Base-by-base conservation (phyloP, 2,888 invertebrate species). In the Bellardia bayeri region DNA sequence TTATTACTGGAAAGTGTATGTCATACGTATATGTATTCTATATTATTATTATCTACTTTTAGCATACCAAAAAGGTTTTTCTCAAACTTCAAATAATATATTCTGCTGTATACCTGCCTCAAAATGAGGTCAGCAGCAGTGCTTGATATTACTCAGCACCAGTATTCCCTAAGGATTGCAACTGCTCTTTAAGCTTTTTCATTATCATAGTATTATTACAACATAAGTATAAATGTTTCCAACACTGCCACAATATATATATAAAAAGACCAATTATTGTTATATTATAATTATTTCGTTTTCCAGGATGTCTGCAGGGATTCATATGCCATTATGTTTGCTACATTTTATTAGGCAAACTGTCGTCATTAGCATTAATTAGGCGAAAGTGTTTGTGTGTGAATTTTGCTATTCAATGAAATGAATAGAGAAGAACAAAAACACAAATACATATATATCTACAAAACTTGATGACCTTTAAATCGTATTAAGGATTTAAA, bases 311-410 rank as follows among this genome's bases (percentile, higher is more conserved):
- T 58, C 58, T 11, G 23, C 30, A 30, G 58, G 58, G 58, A 58
- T 30, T 30, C 58, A 58, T 58, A 58, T 8, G 30, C 4, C 3
- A 13, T 30, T 51, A 51, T 51, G 5, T 51, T n/a, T 51, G n/a
- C n/a, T 51, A n/a, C 30, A 58, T 58, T 30, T 58, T 58, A 30
- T 58, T 30, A 58, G 58, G 13, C 58, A 58, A 58, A 30, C 58
- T 58, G 13, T 58, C 30, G 13, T 58, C 30, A 58, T 58, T 58
- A 58, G 30, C 58, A 58, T 58, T 58, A 58, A 58, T 58, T 58
- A 30, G 30, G 1, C 3, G n/a, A 30, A 30, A 4, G 23, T 30
- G 4, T 13, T 3, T 30, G 58, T 30, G 13, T 13, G 58, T 58
- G 51, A n/a, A 14, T 51, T 51, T 51, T 14, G 4, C 6, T 51